Evolutionary conservation across 2,888 invertebrate genomes (phyloP).

Genomic region (Caenorhabditis angaria): DNA sequence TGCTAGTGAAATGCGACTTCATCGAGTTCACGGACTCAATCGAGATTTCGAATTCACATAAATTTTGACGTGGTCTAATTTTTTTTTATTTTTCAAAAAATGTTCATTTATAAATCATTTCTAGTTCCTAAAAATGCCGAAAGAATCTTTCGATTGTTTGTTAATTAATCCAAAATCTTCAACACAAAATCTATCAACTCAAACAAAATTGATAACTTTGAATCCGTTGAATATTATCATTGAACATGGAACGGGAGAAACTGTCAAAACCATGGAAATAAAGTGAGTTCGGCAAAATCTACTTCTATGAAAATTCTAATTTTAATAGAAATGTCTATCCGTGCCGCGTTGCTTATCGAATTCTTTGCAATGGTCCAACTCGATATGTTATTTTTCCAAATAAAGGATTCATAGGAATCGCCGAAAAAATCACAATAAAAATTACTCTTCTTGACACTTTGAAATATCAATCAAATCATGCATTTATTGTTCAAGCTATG

Average conservation of each 20-base stretch:
- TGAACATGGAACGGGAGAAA: constrained; percentile 14
- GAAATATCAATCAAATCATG: constrained; percentile 36
- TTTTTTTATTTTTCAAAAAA: too few relatives aligned
- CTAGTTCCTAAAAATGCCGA: background rate
- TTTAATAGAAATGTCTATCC: constrained; percentile 36
- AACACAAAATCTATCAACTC: background rate
- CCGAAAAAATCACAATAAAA: constrained; percentile 21
- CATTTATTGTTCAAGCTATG: constrained; percentile 40
- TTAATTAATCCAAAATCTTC: background rate
- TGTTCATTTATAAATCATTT: too few relatives aligned
- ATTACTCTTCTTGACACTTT: constrained; percentile 27
- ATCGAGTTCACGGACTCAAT: constrained; percentile 31
- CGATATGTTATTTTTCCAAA: constrained; percentile 32
- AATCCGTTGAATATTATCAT: constrained; percentile 40
- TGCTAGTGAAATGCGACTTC: constrained; percentile 21
- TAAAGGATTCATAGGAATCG: constrained; percentile 33
- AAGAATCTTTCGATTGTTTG: constrained; percentile 13
- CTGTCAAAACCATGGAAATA: constrained; percentile 28
- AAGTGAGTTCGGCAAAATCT: constrained; percentile 15
- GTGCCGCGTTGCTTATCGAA: constrained; percentile 35
- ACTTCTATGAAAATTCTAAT: background rate
- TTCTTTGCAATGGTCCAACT: constrained; percentile 32
- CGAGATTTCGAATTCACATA: constrained; percentile 16
- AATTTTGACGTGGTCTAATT: too few relatives aligned
- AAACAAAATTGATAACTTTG: background rate